phyloP scores from a whole-genome alignment of 2,888 invertebrate genomes.

The Pseudococcus longispinus region DNA sequence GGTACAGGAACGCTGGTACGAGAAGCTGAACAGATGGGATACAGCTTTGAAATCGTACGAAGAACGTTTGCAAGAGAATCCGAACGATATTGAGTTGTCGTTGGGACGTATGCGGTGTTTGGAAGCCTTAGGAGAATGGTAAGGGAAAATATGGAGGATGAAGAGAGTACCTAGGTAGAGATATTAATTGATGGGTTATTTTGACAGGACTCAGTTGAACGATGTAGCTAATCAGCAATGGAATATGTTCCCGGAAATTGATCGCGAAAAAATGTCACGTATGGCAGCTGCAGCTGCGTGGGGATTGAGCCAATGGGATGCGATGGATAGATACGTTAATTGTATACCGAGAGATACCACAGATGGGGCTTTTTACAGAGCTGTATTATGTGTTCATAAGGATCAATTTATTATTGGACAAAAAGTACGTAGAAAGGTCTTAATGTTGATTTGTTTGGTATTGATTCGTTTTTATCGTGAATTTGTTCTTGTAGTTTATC shows the following conservation, averaged over 20 bases:
- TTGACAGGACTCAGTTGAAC: slow-evolving; percentile 71
- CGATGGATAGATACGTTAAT: slow-evolving; percentile 89
- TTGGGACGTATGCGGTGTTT: slow-evolving; percentile 92
- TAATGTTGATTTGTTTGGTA: not conserved
- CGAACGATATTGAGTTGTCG: slow-evolving; percentile 78
- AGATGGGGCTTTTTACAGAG: slow-evolving; percentile 94
- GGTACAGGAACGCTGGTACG: slow-evolving; percentile 94
- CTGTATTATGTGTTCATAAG: slow-evolving; percentile 88
- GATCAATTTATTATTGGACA: slow-evolving; percentile 69
- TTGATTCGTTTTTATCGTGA: not conserved
- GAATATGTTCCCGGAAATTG: slow-evolving; percentile 65
- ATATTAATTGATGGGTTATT: not conserved
- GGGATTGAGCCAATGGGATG: slow-evolving; percentile 93
- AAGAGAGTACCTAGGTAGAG: not conserved
- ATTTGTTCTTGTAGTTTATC: slow-evolving; percentile 70
- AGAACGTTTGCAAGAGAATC: slow-evolving; percentile 72
- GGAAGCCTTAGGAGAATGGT: slow-evolving; percentile 97
- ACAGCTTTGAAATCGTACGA: slow-evolving; percentile 89
- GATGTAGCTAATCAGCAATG: slow-evolving; percentile 82
- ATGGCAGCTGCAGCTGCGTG: slow-evolving; percentile 95
- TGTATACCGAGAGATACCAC: slow-evolving; percentile 91
- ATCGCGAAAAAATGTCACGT: slow-evolving; percentile 78
- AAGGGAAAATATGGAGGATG: not conserved
- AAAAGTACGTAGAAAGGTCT: slow-evolving; percentile 57
- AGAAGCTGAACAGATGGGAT: slow-evolving; percentile 98